phyloP scores from a whole-genome alignment of 2,888 invertebrate species.

The Cabera pusaria region DNA sequence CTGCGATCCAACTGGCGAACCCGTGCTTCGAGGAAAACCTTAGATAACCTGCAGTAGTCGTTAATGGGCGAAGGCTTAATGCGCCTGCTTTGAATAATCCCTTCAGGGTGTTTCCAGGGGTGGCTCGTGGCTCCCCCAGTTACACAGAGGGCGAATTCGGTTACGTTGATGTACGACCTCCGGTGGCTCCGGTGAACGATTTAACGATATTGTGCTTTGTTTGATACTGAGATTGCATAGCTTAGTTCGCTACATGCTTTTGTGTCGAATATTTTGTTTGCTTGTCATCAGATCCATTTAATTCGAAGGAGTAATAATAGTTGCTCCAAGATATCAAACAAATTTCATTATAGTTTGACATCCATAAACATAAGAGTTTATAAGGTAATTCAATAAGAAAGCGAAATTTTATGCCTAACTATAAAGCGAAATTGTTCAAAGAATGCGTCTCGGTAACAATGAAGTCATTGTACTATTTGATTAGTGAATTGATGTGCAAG shows the following conservation, averaged over 20 bases:
- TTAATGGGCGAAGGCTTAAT: constrained; percentile 59
- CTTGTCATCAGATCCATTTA: too few relatives aligned
- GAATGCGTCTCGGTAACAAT: constrained; percentile 60
- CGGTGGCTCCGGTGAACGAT: constrained; percentile 31
- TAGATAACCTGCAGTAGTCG: constrained; percentile 58
- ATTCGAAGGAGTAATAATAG: too few relatives aligned
- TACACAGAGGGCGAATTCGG: constrained; percentile 47
- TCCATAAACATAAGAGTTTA: constrained; percentile 16
- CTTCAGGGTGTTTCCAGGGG: constrained; percentile 32
- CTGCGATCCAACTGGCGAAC: constrained; percentile 47
- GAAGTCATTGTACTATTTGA: constrained; percentile 68
- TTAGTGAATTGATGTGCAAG: constrained; percentile 63
- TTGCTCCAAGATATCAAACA: too few relatives aligned
- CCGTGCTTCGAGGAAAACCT: constrained; percentile 52
- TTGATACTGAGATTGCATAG: too few relatives aligned
- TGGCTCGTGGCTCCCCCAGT: constrained; percentile 31
- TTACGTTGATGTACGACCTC: constrained; percentile 50
- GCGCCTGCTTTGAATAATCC: constrained; percentile 60
- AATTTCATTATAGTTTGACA: too few relatives aligned
- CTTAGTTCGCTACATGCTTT: too few relatives aligned
- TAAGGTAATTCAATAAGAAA: constrained; percentile 39
- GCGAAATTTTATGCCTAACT: constrained; percentile 41
- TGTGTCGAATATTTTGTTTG: too few relatives aligned
- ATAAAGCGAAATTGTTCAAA: constrained; percentile 54
- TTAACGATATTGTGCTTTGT: constrained; percentile 46